Percentiles rank a stretch among this genome's conserved stretches.
phyloP scores from a whole-genome alignment of 2,113 vertebrate genomes.

The Muscicapa adusta region DNA sequence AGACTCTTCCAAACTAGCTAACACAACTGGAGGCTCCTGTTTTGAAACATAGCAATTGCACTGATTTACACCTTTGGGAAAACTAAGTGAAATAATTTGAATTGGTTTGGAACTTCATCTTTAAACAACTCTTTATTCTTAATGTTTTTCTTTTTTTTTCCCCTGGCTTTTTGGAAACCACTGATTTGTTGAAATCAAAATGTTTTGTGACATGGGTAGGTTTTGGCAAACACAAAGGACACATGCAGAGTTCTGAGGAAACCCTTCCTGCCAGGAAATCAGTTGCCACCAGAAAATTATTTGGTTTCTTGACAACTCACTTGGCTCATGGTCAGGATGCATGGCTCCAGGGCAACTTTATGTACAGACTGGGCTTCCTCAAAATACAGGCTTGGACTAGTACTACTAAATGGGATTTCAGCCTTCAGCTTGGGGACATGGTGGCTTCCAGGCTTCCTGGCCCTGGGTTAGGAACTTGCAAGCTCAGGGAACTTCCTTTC shows the following conservation, averaged over 20 bases:
- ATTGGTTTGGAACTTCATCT: background rate
- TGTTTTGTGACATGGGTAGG: slow-evolving; percentile 22
- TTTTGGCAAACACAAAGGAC: slow-evolving; percentile 18
- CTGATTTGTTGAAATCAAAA: slow-evolving; percentile 41
- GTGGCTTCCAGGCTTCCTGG: background rate
- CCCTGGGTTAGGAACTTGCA: background rate
- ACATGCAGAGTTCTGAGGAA: slow-evolving; percentile 39
- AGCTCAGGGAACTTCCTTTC: background rate
- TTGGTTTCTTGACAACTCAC: slow-evolving; percentile 19
- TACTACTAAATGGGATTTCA: background rate
- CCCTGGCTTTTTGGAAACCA: background rate
- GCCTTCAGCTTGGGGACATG: background rate
- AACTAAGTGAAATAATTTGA: background rate
- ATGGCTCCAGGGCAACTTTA: background rate
- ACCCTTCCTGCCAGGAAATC: slow-evolving; percentile 26
- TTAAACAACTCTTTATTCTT: background rate
- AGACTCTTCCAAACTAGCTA: slow-evolving; percentile 5
- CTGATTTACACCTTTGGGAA: slow-evolving; percentile 44
- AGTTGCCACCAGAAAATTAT: slow-evolving; percentile 28
- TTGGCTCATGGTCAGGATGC: background rate
- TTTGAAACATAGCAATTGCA: background rate
- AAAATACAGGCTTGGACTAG: background rate
- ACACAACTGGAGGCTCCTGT: background rate
- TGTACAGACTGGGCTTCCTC: background rate
- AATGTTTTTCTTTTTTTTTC: background rate